phyloP scores from a whole-genome alignment of 2,797 vertebrate genomes.

The Sebastes goodei region DNA sequence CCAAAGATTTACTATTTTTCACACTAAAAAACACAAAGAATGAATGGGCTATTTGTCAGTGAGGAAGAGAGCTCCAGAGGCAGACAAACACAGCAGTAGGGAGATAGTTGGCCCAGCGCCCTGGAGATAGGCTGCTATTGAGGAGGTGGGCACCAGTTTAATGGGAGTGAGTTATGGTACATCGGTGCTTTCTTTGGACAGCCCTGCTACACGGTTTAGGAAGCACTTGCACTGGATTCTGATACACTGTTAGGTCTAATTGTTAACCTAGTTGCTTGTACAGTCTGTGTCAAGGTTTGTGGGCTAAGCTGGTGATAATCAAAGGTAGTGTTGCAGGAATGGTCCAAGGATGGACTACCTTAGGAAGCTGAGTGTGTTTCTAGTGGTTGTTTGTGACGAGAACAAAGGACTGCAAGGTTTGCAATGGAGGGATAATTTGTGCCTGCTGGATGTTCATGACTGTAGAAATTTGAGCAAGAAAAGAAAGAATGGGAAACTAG shows the following conservation, averaged over 20 bases:
- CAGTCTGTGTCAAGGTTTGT: background rate
- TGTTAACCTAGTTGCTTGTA: background rate
- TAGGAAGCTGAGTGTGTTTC: background rate
- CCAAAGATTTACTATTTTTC: slow-evolving; percentile 66
- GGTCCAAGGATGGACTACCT: background rate
- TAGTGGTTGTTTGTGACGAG: background rate
- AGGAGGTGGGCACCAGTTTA: slow-evolving; percentile 34
- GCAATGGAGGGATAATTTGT: slow-evolving; percentile 17
- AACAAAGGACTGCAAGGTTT: background rate
- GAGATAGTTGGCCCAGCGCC: slow-evolving; percentile 59
- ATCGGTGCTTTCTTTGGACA: slow-evolving; percentile 27
- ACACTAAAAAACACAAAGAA: slow-evolving; percentile 55
- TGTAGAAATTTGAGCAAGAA: slow-evolving; percentile 11
- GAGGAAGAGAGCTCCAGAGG: slow-evolving; percentile 31
- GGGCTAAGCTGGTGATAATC: slow-evolving; percentile 4
- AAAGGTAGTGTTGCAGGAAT: slow-evolving; percentile 1
- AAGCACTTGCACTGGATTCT: slow-evolving; percentile 6
- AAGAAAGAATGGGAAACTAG: slow-evolving; percentile 12
- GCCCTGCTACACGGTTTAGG: slow-evolving; percentile 2
- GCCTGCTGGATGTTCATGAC: slow-evolving; percentile 14
- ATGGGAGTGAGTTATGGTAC: slow-evolving; percentile 39
- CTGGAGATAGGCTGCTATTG: slow-evolving; percentile 61
- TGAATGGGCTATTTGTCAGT: slow-evolving; percentile 65
- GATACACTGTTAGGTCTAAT: background rate
- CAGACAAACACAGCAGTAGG: slow-evolving; percentile 48